phyloP scores from a whole-genome alignment of 1,140 invertebrate species.

The Ips nitidus region DNA sequence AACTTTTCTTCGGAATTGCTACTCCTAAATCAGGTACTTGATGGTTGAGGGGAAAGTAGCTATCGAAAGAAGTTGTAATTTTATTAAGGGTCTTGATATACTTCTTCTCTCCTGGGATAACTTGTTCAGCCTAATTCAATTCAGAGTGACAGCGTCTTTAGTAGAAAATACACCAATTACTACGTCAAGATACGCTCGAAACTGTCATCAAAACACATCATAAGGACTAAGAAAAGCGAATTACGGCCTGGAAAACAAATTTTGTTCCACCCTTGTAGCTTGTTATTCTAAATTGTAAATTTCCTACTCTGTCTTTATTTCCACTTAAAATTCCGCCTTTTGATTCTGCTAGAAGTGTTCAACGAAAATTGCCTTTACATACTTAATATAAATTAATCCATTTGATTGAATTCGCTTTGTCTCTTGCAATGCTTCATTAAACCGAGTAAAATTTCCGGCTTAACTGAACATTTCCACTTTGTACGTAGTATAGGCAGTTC shows the following conservation, averaged over 20 bases:
- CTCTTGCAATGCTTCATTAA: neutral
- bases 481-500: too few relatives aligned
- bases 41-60: neutral
- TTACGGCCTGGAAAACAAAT: constrained; percentile 1
- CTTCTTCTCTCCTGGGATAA: neutral
- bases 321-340: constrained; percentile 10
- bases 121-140: constrained; percentile 5
- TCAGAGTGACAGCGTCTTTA: neutral
- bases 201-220: constrained; percentile 2
- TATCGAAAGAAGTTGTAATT: neutral
- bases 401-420: neutral
- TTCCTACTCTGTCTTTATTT: neutral
- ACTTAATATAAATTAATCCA: neutral
- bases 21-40: constrained; percentile 1
- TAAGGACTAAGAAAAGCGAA: neutral
- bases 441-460: neutral
- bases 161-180: constrained; percentile 10
- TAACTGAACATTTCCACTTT: neutral
- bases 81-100: neutral
- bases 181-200: constrained; percentile 2
- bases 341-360: constrained; percentile 3
- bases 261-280: constrained; percentile 4
- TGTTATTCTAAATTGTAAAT: constrained; percentile 4
- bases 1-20: neutral
- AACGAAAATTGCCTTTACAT: neutral